Evolutionary conservation across 2,797 vertebrate species (phyloP), one percentile per base, ranked within the genome.

Genomic region (Aselliscus stoliczkanus): DNA sequence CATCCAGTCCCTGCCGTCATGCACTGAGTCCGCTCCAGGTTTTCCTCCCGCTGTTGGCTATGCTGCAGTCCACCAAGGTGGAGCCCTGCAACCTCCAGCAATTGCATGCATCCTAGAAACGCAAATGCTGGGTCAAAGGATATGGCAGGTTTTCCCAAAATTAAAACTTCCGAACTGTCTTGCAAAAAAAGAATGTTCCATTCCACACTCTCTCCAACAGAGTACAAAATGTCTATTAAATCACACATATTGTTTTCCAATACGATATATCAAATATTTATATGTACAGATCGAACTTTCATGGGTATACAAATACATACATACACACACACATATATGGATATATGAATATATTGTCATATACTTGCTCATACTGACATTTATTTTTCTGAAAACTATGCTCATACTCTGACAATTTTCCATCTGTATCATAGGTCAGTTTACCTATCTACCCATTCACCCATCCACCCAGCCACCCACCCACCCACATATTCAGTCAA

Each of bases 391-490:
- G 47, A 23, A 93, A 82, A 75, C 11, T 39, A 60, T 37, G 67
- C 29, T 39, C 47, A 23, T 34, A 3, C 21, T 44, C 87, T 77
- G 67, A 13, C 7, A 64, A 2, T 52, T 69, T 72, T 56, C 25
- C 50, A 86, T 37, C n/a, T 93, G n/a, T 10, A 5, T 77, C 34
- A 75, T 47, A 60, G 50, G 21, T 81, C 50, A 69, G 25, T 67
- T 47, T 47, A 7, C 39, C 56, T 18, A 50, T 2, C 2, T 5
- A 62, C 1, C 23, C 13, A 34, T 31, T 14, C 14, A 50, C 47
- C 47, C 47, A 54, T 37, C 7, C 21, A 89, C 0, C 10, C 0
- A 72, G 2, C 27, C 13, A 42, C 0, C 14, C 1, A 86, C 2
- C 7, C 2, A 65, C 10, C 3, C 27, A 12, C 13, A 75, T 54